phyloP scores from a whole-genome alignment of 2,888 invertebrate genomes.

The Fragum fragum region DNA sequence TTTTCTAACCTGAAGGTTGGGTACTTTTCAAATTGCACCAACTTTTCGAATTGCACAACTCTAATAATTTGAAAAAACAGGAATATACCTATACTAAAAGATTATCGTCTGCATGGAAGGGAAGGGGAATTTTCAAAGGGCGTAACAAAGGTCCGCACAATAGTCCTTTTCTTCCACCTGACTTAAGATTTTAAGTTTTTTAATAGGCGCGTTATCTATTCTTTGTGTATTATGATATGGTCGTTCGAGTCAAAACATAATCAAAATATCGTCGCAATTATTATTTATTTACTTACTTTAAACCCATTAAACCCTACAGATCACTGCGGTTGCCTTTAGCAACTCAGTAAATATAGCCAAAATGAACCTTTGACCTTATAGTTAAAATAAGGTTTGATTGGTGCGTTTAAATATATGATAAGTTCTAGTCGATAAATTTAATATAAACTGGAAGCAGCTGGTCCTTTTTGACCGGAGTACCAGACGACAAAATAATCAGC shows the following conservation, averaged over 20 bases:
- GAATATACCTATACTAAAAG: too few species aligned
- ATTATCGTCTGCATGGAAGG: background rate
- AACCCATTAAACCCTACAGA: background rate
- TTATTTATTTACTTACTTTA: constrained; percentile 6
- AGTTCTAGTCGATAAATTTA: too few species aligned
- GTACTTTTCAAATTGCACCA: too few species aligned
- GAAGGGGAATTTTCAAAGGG: background rate
- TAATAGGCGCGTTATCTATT: constrained; percentile 27
- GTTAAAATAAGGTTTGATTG: background rate
- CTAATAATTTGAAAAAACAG: too few species aligned
- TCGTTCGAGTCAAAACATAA: constrained; percentile 7
- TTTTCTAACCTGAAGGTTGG: too few species aligned
- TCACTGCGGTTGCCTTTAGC: constrained; percentile 22
- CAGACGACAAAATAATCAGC: too few species aligned
- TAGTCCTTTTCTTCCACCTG: constrained; percentile 16
- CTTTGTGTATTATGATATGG: constrained; percentile 21
- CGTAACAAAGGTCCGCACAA: constrained; percentile 17
- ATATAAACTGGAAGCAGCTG: too few species aligned
- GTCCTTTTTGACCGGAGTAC: too few species aligned
- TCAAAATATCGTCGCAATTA: background rate
- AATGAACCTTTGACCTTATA: constrained; percentile 7
- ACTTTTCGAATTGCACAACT: too few species aligned
- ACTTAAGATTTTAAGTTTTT: constrained; percentile 29
- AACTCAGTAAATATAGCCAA: constrained; percentile 28
- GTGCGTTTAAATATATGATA: background rate